Evolutionary conservation across 2,797 vertebrate genomes (phyloP).

Genomic region (Enteromius mattozi): DNA sequence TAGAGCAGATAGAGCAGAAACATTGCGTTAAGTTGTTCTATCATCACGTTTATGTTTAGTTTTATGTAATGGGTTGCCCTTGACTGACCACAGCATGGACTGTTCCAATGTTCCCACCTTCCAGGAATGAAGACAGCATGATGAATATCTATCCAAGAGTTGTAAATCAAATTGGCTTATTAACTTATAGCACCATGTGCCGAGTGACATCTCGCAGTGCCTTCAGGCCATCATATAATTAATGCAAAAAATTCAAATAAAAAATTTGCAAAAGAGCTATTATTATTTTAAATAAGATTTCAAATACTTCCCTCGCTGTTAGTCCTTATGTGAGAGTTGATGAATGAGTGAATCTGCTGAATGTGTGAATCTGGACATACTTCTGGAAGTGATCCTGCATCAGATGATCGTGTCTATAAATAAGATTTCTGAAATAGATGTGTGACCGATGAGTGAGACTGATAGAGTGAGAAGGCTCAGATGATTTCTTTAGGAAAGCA

Average conservation of each 20-base stretch:
- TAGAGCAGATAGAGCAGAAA: background rate
- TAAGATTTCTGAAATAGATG: conserved; percentile 41
- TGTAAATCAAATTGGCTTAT: conserved; percentile 25
- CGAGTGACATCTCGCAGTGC: background rate
- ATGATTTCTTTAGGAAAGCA: conserved; percentile 28
- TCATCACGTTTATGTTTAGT: conserved; percentile 1
- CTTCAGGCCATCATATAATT: background rate
- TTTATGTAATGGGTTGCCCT: background rate
- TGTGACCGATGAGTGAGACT: conserved; percentile 31
- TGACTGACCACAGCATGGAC: background rate
- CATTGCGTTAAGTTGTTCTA: conserved; percentile 1
- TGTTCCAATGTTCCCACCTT: background rate
- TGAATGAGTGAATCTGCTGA: conserved; percentile 24
- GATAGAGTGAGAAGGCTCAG: conserved; percentile 4
- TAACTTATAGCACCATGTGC: background rate
- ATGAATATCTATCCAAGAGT: conserved; percentile 24
- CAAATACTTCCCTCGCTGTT: background rate
- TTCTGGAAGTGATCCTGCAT: conserved; percentile 7
- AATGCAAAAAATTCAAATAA: background rate
- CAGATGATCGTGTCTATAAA: conserved; percentile 44
- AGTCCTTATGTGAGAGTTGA: background rate
- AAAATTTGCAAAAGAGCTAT: too few species aligned
- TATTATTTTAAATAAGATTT: too few species aligned
- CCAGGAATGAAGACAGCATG: conserved; percentile 14
- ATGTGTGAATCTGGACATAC: conserved; percentile 26